Evolutionary conservation across 1,140 invertebrate species (phyloP), one percentile per base, ranked within the genome.

Genomic region (Drosophila melanica): DNA sequence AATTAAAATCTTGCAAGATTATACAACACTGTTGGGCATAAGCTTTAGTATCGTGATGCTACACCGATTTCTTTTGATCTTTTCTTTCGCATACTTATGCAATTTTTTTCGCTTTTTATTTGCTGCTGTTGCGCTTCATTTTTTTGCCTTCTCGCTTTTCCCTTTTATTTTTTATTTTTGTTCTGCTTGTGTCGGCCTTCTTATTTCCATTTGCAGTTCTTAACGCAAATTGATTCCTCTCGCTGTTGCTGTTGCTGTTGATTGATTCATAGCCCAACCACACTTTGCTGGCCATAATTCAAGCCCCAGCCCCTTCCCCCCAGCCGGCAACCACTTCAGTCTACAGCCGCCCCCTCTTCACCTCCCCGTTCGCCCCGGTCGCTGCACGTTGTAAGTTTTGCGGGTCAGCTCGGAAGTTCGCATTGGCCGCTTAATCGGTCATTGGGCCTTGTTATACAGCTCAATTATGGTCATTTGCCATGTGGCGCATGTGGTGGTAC

Each of bases 401-500:
- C 23, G 55, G 79, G 75, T 65, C 74, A 82, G 63, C 42, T 57
- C 42, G 54, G 27, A 70, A 70, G 59, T 66, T 58, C 73, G 78
- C 47, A 75, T 85, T 84, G 77, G 63, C 73, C 81, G 81, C 78
- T 87, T 85, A 85, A 85, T 85, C 81, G 81, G 78, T 87, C 82
- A 87, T 85, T 85, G 81, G 81, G 81, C 82, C 69, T 85, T 87
- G 81, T 87, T 85, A 81, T 86, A 87, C 82, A 80, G 81, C 81
- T 85, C 81, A 87, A 85, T 85, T 85, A 85, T 87, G 81, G 63
- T 72, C 82, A 80, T 87, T 85, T 78, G 82, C 81, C 81, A 86
- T 85, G 81, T 86, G 81, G 68, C 74, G 73, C 77, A 85, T 54
- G 42, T 65, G 51, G 42, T 65, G 51, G 20, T 64, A 42, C 53